Evolutionary conservation across 2,113 vertebrate species (phyloP).

Genomic region (Cariama cristata): DNA sequence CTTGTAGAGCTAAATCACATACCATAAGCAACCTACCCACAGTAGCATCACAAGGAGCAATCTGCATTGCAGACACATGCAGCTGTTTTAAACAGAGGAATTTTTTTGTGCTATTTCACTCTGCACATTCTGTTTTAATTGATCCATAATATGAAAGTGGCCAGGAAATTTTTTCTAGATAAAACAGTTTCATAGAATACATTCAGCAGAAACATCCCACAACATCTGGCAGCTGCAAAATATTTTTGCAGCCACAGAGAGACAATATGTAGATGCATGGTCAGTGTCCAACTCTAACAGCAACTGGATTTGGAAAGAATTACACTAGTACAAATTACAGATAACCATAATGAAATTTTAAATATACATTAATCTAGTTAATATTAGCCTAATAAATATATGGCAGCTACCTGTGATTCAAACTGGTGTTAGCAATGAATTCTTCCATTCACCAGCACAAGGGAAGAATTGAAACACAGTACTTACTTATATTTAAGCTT

Average conservation of each 20-base stretch:
- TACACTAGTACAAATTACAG: background rate
- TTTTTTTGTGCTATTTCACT: background rate
- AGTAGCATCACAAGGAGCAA: background rate
- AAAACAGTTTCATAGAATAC: background rate
- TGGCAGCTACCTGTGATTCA: background rate
- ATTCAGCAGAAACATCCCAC: background rate
- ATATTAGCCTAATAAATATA: background rate
- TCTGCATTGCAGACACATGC: background rate
- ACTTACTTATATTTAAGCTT: background rate
- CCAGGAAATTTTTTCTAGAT: background rate
- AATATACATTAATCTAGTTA: background rate
- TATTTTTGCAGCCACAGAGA: background rate
- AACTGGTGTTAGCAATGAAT: background rate
- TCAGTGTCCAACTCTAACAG: background rate
- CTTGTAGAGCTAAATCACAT: background rate
- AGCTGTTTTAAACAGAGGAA: background rate
- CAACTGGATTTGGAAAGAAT: background rate
- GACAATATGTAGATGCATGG: background rate
- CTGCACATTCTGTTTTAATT: background rate
- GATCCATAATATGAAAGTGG: background rate
- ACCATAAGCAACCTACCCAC: background rate
- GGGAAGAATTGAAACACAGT: background rate
- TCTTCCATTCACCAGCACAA: background rate
- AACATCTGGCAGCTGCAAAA: background rate
- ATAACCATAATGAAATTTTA: background rate